These are phyloP conservation scores for Macrophya alboannulata DNA, from an alignment of 2,888 invertebrate genomes.

Conservation along the genomic window DNA sequence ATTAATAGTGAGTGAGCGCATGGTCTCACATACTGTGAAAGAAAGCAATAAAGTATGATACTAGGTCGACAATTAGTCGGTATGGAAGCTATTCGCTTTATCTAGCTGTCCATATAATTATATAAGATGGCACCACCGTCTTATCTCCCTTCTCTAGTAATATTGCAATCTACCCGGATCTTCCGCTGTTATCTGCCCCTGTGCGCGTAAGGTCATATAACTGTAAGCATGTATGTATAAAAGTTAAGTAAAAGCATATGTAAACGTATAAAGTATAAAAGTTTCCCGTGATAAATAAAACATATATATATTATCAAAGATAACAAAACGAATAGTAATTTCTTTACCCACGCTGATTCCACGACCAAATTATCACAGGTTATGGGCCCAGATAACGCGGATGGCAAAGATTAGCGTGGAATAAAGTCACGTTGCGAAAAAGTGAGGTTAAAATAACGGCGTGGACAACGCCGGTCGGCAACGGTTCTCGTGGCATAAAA, in stretches of 20 bases:
- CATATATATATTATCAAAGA: no score
- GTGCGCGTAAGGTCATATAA: no score
- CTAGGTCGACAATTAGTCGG: background rate
- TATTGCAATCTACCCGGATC: no score
- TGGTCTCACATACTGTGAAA: no score
- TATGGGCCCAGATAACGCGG: conserved; percentile 19
- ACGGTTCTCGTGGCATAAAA: background rate
- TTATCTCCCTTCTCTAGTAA: background rate
- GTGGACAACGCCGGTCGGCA: background rate
- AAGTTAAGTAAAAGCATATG: no score
- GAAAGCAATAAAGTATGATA: background rate
- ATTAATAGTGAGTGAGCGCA: no score
- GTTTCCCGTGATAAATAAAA: no score
- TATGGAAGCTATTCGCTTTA: conserved; percentile 3
- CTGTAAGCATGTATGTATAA: no score
- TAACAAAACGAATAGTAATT: no score
- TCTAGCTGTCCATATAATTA: background rate
- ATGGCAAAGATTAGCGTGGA: conserved; percentile 2
- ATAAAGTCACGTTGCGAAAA: background rate
- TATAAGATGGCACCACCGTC: background rate
- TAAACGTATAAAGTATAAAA: no score
- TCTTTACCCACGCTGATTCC: no score
- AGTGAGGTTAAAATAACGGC: background rate
- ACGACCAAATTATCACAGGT: background rate
- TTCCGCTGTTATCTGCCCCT: no score